A percentile compares a stretch with the other conserved stretches of the same genome.
Conservation (phyloP, 2,113 vertebrate genomes). For the Notarius quadriscutis region DNA sequence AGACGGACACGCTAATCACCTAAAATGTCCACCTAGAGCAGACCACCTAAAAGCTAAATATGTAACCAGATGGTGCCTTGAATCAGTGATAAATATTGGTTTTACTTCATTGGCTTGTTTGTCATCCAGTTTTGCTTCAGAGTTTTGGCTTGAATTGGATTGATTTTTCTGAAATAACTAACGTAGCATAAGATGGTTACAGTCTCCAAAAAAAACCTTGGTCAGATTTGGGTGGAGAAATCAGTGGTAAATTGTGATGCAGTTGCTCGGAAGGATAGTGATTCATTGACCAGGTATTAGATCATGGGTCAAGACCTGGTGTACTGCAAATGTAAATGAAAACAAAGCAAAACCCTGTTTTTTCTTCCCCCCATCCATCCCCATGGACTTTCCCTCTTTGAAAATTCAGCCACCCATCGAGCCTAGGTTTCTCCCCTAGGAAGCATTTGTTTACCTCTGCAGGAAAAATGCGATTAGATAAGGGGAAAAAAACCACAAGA, state of each 20-base stretch:
- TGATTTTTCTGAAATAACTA: neutral
- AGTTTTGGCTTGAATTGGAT: neutral
- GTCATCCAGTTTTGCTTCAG: neutral
- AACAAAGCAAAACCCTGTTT: neutral
- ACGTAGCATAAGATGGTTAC: neutral
- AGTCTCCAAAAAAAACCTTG: neutral
- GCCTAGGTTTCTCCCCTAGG: neutral
- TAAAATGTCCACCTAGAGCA: too few relatives aligned
- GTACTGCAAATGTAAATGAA: neutral
- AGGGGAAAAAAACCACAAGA: constrained; percentile 10
- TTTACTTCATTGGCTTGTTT: neutral
- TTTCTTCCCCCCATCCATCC: neutral
- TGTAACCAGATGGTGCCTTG: neutral
- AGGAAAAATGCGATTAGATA: constrained; percentile 51
- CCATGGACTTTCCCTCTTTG: constrained; percentile 5
- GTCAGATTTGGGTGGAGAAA: neutral
- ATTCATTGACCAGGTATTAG: neutral
- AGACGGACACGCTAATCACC: too few relatives aligned
- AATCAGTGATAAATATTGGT: neutral
- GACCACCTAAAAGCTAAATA: neutral
- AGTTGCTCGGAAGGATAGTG: neutral
- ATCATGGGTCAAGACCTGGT: neutral
- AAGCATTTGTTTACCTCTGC: constrained; percentile 31
- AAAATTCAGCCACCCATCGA: neutral
- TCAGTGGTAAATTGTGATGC: neutral